Base-by-base conservation (phyloP, 2,797 vertebrate genomes). In the Gadopsis marmoratus region DNA sequence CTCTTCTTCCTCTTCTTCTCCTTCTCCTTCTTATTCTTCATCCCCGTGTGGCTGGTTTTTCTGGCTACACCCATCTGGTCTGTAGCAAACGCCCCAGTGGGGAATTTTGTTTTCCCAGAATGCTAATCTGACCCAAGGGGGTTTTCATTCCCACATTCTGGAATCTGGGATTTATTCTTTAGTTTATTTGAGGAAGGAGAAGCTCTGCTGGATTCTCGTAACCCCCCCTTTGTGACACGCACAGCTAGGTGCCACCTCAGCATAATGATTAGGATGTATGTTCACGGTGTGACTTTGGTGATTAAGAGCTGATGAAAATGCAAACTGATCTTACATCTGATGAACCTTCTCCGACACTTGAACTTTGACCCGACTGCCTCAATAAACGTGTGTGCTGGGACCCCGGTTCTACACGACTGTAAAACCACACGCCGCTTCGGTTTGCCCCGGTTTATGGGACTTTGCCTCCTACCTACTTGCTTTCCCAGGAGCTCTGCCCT, bases 71-170 rank as follows among this genome's bases (percentile, higher is more conserved):
- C 91, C 82, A 87, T 93, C 93, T 91, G 87, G 75, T 92, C 86
- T 76, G 84, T 73, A 76, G 76, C 77, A 80, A 93, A 86, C 37
- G 76, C 82, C 93, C 90, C 89, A 87, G 84, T 83, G 91, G 92
- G 91, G 93, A 86, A 82, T 91, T 89, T 91, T 92, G 91, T 94
- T 94, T 94, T 94, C 91, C 90, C 93, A 93, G 91, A 94, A 95
- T 94, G 91, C 81, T 92, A 95, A 93, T 93, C 86, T 88, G 88
- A 85, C 62, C 88, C 33, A 1, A 56, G 86, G 91, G 89, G 91
- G 84, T 78, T 86, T 86, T 86, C 65, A 88, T 94, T 95, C 94
- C 92, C 94, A 94, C 93, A 94, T 90, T 92, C 73, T 81, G 76
- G 78, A 73, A 83, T 74, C 35, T 55, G 77, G 76, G 86, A 89